Evolutionary conservation across 2,797 vertebrate species (phyloP).

Genomic region (Sebastes matsubarae): DNA sequence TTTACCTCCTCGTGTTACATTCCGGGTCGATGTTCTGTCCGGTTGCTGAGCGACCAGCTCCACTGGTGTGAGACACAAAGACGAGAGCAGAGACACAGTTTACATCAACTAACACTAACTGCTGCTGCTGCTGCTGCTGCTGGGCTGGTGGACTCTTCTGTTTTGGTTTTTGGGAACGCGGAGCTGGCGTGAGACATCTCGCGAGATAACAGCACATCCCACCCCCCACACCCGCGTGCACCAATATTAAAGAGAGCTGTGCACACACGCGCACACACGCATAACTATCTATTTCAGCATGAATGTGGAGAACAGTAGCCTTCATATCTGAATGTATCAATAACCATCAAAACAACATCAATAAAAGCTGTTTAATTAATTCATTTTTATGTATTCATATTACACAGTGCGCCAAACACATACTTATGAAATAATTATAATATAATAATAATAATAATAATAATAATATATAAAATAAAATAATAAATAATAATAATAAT

Average conservation of each 20-base stretch:
- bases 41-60: background rate
- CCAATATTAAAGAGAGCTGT: too few species aligned
- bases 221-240: too few species aligned
- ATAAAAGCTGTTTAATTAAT: background rate
- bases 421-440: background rate
- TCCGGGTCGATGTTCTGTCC: background rate
- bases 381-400: background rate
- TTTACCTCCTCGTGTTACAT: conserved; percentile 56
- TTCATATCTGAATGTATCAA: background rate
- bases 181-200: conserved; percentile 38
- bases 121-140: background rate
- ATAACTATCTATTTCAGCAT: background rate
- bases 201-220: conserved; percentile 31
- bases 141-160: conserved; percentile 6
- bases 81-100: background rate
- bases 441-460: too few species aligned
- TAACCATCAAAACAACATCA: background rate
- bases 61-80: too few species aligned
- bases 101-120: background rate
- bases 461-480: background rate
- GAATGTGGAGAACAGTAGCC: background rate
- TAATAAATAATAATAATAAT: too few species aligned
- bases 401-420: background rate
- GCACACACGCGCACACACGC: background rate
- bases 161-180: conserved; percentile 34